These are phyloP conservation scores for Acanthosoma haemorrhoidale DNA, from an alignment of 2,888 invertebrate genomes.

Conservation along the genomic window DNA sequence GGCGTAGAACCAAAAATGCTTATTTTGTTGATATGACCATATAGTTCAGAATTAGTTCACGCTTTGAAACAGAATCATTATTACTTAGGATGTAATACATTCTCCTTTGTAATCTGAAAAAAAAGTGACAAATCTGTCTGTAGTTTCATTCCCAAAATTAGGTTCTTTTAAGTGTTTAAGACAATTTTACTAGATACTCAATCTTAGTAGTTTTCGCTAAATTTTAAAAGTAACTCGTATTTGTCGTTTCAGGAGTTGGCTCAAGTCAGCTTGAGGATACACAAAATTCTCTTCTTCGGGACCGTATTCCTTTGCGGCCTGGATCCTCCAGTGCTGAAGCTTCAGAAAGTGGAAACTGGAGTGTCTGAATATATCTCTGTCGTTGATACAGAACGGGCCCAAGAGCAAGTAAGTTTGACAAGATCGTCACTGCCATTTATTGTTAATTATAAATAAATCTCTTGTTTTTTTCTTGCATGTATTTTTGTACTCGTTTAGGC, in stretches of 20 bases:
- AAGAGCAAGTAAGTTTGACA: constrained; percentile 47
- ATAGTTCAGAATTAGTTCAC: too few relatives aligned
- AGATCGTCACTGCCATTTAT: not conserved
- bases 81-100: too few relatives aligned
- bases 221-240: too few relatives aligned
- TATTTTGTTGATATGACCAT: too few relatives aligned
- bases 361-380: constrained; percentile 67
- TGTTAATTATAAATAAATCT: constrained; percentile 2
- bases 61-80: too few relatives aligned
- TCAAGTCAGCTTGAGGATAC: constrained; percentile 65
- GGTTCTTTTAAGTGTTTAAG: too few relatives aligned
- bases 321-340: constrained; percentile 75
- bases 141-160: too few relatives aligned
- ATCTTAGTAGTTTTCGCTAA: too few relatives aligned
- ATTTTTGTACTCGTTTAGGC: not conserved
- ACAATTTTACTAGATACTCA: too few relatives aligned
- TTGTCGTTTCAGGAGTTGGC: constrained; percentile 57
- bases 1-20: too few relatives aligned
- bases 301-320: constrained; percentile 79
- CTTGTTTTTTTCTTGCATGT: not conserved
- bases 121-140: too few relatives aligned
- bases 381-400: constrained; percentile 54
- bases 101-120: too few relatives aligned
- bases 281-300: constrained; percentile 72
- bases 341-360: constrained; percentile 59